These are phyloP conservation scores for Ladona fulva DNA, from an alignment of 1,140 invertebrate genomes.

Conservation along the genomic window DNA sequence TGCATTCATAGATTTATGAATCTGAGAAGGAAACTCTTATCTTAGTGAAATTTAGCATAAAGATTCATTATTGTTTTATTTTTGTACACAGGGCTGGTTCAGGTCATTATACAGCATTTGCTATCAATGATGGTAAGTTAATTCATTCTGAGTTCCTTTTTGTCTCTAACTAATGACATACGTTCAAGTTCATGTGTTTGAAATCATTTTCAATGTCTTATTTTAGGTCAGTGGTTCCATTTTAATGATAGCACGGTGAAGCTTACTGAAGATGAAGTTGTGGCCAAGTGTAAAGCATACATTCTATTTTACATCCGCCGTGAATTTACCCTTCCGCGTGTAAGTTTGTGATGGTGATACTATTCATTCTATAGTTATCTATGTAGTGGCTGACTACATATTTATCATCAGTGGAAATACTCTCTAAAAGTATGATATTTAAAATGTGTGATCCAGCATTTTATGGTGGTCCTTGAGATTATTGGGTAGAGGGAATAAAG, in stretches of 20 bases:
- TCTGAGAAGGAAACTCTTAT: no score
- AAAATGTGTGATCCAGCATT: not conserved
- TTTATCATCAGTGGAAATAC: not conserved
- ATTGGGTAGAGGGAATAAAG: not conserved
- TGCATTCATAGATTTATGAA: no score
- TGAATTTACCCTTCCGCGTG: conserved; percentile 38
- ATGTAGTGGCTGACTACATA: not conserved
- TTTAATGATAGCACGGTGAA: conserved; percentile 85
- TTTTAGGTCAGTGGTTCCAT: conserved; percentile 65
- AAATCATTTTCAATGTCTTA: conserved; percentile 16
- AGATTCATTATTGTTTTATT: no score
- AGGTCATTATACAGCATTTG: conserved; percentile 79
- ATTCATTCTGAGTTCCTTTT: conserved; percentile 6
- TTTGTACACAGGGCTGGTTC: conserved; percentile 56
- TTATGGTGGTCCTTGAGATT: not conserved
- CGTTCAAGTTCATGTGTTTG: not conserved
- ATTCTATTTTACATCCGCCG: conserved; percentile 76
- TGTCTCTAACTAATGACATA: not conserved
- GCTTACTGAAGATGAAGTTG: conserved; percentile 53
- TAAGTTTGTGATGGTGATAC: conserved; percentile 1
- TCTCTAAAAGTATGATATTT: not conserved
- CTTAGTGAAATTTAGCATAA: no score
- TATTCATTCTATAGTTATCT: not conserved
- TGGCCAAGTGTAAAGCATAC: conserved; percentile 74
- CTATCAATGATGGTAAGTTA: conserved; percentile 56